Conservation (phyloP, 2,888 invertebrate species). For the Serripes groenlandicus region DNA sequence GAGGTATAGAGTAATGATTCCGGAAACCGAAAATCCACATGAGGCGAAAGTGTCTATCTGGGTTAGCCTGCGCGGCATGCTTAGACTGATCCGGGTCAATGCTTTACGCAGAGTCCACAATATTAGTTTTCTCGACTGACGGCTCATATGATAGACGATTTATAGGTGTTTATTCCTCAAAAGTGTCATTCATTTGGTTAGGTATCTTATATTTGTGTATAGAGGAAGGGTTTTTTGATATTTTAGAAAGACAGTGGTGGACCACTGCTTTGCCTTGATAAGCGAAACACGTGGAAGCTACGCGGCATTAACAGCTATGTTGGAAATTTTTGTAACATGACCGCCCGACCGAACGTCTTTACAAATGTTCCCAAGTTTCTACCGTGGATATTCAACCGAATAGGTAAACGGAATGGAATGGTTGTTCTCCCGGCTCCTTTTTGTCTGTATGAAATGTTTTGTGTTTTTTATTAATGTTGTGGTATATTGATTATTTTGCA, state of each 20-base stretch:
- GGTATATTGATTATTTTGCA: too few relatives aligned
- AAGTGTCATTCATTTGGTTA: too few relatives aligned
- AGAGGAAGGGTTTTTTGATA: neutral
- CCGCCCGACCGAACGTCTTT: slow-evolving; percentile 81
- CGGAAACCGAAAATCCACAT: too few relatives aligned
- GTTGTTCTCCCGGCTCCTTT: neutral
- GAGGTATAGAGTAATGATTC: too few relatives aligned
- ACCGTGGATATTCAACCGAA: slow-evolving; percentile 79
- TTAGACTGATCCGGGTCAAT: neutral
- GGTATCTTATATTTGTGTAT: neutral
- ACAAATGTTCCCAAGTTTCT: slow-evolving; percentile 75
- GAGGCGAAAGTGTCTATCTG: too few relatives aligned
- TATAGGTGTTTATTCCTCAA: too few relatives aligned
- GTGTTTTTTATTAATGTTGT: too few relatives aligned
- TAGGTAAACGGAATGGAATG: slow-evolving; percentile 69
- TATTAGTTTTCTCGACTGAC: neutral
- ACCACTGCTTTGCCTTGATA: slow-evolving; percentile 80
- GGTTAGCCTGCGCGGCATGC: neutral
- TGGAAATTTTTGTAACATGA: slow-evolving; percentile 77
- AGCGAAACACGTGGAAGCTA: slow-evolving; percentile 75
- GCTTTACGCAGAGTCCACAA: neutral
- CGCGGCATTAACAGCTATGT: slow-evolving; percentile 83
- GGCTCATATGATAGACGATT: neutral
- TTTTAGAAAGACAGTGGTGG: slow-evolving; percentile 85
- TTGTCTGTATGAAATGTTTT: neutral